phyloP scores from a whole-genome alignment of 53 echinoderm and acorn worm species.

The Zoroaster sp. region DNA sequence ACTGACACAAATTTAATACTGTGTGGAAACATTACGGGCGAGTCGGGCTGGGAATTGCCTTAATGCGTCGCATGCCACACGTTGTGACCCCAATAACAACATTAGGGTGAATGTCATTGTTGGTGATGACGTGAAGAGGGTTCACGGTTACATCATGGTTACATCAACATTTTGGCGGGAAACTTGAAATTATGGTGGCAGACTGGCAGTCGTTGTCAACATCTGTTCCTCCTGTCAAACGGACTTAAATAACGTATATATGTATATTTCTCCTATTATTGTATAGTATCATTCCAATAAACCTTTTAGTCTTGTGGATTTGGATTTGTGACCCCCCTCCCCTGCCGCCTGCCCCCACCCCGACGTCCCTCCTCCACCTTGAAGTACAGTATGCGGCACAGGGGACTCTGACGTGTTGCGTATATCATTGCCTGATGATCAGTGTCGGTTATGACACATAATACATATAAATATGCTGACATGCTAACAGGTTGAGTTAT shows the following conservation, averaged over 20 bases:
- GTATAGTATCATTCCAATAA: too few relatives aligned
- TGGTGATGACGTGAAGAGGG: not conserved
- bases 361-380: not conserved
- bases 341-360: not conserved
- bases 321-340: not conserved
- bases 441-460: constrained; percentile 1
- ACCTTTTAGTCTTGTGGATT: too few relatives aligned
- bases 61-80: not conserved
- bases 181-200: not conserved
- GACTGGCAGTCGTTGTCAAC: too few relatives aligned
- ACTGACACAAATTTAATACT: not conserved
- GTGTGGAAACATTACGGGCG: not conserved
- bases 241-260: too few relatives aligned
- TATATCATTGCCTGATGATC: constrained; percentile 23
- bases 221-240: too few relatives aligned
- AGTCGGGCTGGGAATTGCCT: not conserved
- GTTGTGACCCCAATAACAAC: not conserved
- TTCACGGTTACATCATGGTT: not conserved
- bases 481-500: constrained; percentile 23
- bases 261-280: too few relatives aligned
- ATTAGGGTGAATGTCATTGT: too few relatives aligned
- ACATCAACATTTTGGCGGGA: not conserved
- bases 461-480: not conserved
- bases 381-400: too few relatives aligned
- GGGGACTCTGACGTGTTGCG: not conserved